Base-by-base conservation (phyloP, 92 coral and sea anemone genomes). In the Muricea muricata region DNA sequence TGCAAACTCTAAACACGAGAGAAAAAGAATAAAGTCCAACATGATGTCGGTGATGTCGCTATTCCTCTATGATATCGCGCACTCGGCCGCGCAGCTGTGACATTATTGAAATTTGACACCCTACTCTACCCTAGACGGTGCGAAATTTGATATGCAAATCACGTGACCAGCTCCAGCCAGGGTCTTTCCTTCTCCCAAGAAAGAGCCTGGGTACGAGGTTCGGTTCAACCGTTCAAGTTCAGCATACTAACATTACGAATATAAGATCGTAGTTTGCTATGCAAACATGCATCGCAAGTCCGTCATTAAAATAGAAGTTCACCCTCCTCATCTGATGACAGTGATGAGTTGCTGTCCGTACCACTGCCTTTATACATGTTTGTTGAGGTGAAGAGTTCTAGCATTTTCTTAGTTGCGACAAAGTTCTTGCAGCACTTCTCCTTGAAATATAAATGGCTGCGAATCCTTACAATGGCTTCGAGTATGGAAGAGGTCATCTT, bases 381-480 rank as follows among this genome's bases (percentile, higher is more conserved):
- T 65, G 25, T 24, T 23, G 72, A 29, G 42, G 21, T 67, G 12
- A 67, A 67, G 25, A 32, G 73, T 67, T 67, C 73, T 13, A 67
- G 73, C 73, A 67, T 67, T 14, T 28, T 13, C 42, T 67, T 67
- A 32, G 73, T 29, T 29, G 31, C 42, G 42, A 29, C 42, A 29
- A 67, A 67, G 73, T 29, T 20, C 73, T 67, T 67, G 73, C 73
- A 67, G 25, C 73, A 67, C 47, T 29, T 67, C 20, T 67, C 73
- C 25, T 29, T 67, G 33, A 67, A 67, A 67, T 67, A 67, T 23
- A 67, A 20, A 67, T 67, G 73, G 20, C 42, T 37, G 21, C 73
- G 73, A 28, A 67, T 67, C 25, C 73, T 67, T 3, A 67, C 41
- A 13, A 67, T 37, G 0, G 73, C 73, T 67, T 67, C 73, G 18